Evolutionary conservation across 1,140 invertebrate genomes (phyloP).

Genomic region (Zaprionus taronus): DNA sequence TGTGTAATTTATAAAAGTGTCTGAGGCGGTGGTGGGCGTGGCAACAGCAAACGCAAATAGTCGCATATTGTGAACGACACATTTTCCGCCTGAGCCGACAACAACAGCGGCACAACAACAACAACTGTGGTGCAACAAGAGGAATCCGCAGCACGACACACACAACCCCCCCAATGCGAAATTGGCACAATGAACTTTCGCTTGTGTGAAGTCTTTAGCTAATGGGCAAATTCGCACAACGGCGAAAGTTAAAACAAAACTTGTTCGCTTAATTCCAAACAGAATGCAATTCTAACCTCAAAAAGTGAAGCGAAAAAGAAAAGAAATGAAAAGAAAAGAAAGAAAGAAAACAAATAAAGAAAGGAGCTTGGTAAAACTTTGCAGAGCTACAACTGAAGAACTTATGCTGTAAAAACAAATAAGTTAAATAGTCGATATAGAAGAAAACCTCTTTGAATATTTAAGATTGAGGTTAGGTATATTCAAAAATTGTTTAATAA

Average conservation of each 20-base stretch:
- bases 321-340: too few relatives aligned
- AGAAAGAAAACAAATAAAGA: neutral
- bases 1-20: constrained; percentile 79
- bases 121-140: constrained; percentile 30
- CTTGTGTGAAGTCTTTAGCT: constrained; percentile 46
- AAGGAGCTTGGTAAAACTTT: neutral
- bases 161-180: constrained; percentile 13
- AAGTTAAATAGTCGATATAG: too few relatives aligned
- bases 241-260: constrained; percentile 27
- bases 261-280: neutral
- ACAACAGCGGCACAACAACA: constrained; percentile 20
- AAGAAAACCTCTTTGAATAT: too few relatives aligned
- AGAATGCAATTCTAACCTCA: constrained; percentile 4
- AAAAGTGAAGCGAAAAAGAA: neutral
- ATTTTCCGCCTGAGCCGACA: constrained; percentile 50
- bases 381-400: neutral
- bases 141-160: constrained; percentile 34
- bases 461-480: too few relatives aligned
- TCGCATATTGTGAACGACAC: constrained; percentile 66
- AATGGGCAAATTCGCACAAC: constrained; percentile 39
- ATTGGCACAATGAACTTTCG: constrained; percentile 75
- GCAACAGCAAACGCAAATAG: constrained; percentile 36
- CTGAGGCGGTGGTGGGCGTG: constrained; percentile 32
- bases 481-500: too few relatives aligned
- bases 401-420: neutral